Percentiles rank a stretch among this genome's conserved stretches.
Conservation (phyloP, 1,140 invertebrate species). For the Temnothorax nylanderi region DNA sequence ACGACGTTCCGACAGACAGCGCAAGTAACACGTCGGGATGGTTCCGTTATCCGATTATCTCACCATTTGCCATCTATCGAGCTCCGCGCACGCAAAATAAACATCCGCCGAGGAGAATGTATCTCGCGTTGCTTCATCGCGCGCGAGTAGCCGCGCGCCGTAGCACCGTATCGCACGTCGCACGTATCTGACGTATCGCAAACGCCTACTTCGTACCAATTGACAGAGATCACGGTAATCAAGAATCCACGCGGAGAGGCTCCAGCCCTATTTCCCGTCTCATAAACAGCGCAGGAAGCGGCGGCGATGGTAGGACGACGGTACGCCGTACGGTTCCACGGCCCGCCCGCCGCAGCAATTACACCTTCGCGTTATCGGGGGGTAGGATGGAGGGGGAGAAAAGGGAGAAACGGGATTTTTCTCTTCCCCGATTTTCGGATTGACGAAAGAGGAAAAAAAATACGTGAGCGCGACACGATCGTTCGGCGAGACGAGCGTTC, state of each 20-base stretch:
- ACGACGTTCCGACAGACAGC: not conserved
- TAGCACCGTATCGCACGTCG: not conserved
- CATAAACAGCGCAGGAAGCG: constrained; percentile 4
- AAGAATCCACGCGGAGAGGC: not conserved
- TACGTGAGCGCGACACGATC: not conserved
- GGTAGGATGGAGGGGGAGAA: too few species aligned
- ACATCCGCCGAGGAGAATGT: not conserved
- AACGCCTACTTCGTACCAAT: constrained; percentile 24
- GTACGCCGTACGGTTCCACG: not conserved
- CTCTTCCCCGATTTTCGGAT: not conserved
- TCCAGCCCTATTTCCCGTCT: constrained; percentile 37
- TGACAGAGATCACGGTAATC: constrained; percentile 64
- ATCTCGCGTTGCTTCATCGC: constrained; percentile 50
- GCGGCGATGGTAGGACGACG: too few species aligned
- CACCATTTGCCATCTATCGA: not conserved
- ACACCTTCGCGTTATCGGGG: not conserved
- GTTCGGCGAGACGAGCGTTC: not conserved
- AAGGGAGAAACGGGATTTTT: not conserved
- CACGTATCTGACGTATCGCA: too few species aligned
- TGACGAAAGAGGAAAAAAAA: not conserved
- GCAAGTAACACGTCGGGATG: not conserved
- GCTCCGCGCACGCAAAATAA: not conserved
- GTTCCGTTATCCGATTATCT: constrained; percentile 8
- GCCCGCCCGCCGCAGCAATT: not conserved
- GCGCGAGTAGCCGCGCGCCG: not conserved